Percentiles rank a stretch among this genome's conserved stretches.
phyloP scores from a whole-genome alignment of 2,797 vertebrate species.

The Clamator glandarius region DNA sequence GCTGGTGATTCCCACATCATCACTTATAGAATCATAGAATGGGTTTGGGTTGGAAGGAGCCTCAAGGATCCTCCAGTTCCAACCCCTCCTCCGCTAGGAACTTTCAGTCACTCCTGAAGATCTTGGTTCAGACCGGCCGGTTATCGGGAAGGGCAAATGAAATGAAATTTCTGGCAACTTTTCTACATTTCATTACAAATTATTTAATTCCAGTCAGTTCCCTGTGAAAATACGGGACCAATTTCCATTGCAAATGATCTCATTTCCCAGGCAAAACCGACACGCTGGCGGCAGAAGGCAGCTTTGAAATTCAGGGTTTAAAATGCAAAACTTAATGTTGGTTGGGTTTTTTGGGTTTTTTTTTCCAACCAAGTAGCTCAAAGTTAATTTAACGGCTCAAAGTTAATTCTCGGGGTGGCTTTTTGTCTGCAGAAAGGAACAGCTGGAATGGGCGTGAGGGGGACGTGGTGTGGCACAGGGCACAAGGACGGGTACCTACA shows the following conservation, averaged over 20 bases:
- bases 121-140: rapidly evolving
- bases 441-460: too few relatives aligned
- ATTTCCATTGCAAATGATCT: conserved; percentile 46
- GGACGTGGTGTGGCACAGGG: too few relatives aligned
- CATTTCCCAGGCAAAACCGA: neutral
- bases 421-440: too few relatives aligned
- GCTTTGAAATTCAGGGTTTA: neutral
- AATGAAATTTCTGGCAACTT: neutral
- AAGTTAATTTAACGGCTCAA: neutral
- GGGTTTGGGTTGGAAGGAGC: too few relatives aligned
- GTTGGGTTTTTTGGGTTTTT: neutral
- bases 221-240: neutral
- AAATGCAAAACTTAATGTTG: neutral
- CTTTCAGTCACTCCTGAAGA: neutral
- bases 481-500: too few relatives aligned
- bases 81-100: too few relatives aligned
- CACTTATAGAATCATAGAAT: neutral
- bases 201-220: neutral
- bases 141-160: neutral
- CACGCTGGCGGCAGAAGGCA: neutral
- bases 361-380: neutral
- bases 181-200: neutral
- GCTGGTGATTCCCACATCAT: neutral
- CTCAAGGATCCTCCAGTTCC: too few relatives aligned
- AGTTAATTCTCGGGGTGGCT: too few relatives aligned